Evolutionary conservation across 2,113 vertebrate species (phyloP).

Genomic region (Globicephala melas): DNA sequence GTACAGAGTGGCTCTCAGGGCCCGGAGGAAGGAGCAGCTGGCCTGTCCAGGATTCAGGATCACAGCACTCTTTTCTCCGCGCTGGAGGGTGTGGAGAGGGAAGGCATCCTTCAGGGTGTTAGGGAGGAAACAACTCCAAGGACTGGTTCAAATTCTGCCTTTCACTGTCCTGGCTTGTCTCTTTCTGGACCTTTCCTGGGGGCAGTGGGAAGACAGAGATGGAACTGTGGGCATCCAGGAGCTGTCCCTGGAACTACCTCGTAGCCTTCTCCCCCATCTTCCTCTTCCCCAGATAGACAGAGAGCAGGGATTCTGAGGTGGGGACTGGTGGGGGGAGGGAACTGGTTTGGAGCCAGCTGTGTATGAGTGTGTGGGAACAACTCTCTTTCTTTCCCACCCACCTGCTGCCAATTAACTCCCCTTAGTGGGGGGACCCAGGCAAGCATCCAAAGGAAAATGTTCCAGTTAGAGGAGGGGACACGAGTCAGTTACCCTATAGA

Average conservation of each 20-base stretch:
- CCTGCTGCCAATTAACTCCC: background rate
- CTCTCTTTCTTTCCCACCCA: background rate
- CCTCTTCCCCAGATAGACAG: background rate
- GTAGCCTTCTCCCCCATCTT: background rate
- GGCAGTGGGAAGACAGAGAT: background rate
- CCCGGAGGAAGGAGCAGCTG: background rate
- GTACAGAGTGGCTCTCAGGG: background rate
- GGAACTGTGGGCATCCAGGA: background rate
- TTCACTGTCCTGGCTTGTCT: background rate
- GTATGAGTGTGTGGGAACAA: background rate
- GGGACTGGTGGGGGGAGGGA: background rate
- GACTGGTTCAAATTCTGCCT: background rate
- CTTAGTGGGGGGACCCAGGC: background rate
- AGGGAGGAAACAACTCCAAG: background rate
- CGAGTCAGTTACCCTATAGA: slow-evolving; percentile 25
- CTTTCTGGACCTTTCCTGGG: background rate
- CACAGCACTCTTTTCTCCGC: background rate
- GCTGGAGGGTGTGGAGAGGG: background rate
- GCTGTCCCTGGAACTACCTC: background rate
- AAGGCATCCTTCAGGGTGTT: background rate
- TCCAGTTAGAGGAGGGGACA: background rate
- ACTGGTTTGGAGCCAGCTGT: background rate
- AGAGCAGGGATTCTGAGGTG: background rate
- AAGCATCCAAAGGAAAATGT: background rate
- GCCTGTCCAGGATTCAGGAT: background rate